phyloP scores from a whole-genome alignment of 2,888 invertebrate species.

The Eristalis arbustorum region DNA sequence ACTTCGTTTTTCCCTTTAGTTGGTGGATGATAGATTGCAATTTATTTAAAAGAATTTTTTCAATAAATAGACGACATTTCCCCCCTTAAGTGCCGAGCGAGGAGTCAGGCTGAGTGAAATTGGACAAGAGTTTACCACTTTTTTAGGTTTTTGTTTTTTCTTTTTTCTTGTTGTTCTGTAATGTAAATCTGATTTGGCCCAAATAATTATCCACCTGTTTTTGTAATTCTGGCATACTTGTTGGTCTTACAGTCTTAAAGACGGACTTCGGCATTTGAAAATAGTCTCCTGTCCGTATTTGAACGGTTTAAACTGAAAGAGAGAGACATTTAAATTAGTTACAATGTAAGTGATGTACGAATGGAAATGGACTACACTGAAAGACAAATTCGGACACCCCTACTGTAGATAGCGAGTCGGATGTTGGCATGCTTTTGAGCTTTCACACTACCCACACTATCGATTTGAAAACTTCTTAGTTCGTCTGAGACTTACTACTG shows the following conservation, averaged over 20 bases:
- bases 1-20: constrained; percentile 42
- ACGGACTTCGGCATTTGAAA: constrained; percentile 20
- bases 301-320: constrained; percentile 48
- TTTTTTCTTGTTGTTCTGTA: background rate
- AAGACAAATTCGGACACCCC: too few relatives aligned
- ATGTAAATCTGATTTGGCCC: constrained; percentile 8
- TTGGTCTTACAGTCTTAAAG: constrained; percentile 16
- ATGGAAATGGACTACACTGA: too few relatives aligned
- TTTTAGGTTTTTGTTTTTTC: background rate
- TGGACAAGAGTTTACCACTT: background rate
- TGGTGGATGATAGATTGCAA: constrained; percentile 42
- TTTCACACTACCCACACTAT: too few relatives aligned
- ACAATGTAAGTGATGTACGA: background rate
- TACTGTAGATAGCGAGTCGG: too few relatives aligned
- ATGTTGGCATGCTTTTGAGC: too few relatives aligned
- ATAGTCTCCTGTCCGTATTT: constrained; percentile 18
- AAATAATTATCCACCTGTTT: constrained; percentile 36
- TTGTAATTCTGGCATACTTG: constrained; percentile 35
- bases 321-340: background rate
- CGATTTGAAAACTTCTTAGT: too few relatives aligned
- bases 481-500: too few relatives aligned
- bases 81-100: background rate
- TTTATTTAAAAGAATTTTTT: constrained; percentile 9
- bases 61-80: constrained; percentile 46
- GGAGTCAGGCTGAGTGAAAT: background rate